phyloP scores from a whole-genome alignment of 2,797 vertebrate genomes.

The Platyrinchus mystaceus region DNA sequence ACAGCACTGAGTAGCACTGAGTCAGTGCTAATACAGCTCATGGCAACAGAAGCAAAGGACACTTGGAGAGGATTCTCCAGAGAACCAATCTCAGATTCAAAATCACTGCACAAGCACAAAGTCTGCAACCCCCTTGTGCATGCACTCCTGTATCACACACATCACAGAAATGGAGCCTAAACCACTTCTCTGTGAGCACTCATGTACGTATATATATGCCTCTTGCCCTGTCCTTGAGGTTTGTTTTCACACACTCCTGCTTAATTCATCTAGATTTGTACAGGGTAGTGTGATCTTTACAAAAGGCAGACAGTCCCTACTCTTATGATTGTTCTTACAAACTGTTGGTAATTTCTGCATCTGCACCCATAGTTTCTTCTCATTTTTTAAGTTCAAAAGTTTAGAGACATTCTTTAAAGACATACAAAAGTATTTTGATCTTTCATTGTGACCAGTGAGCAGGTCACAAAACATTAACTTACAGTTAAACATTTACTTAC shows the following conservation, averaged over 20 bases:
- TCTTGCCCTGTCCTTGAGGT: not conserved
- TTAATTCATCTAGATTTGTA: not conserved
- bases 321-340: not conserved
- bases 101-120: accelerated
- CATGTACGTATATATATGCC: accelerated
- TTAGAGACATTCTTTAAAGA: not conserved
- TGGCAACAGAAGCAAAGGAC: not conserved
- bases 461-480: not conserved
- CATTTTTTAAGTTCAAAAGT: not conserved
- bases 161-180: not conserved
- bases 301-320: not conserved
- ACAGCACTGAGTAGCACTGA: not conserved
- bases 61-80: not conserved
- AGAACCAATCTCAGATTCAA: not conserved
- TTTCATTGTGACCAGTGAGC: not conserved
- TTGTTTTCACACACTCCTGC: not conserved
- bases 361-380: not conserved
- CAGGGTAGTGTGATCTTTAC: not conserved
- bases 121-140: accelerated
- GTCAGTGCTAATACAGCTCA: not conserved
- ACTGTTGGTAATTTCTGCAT: not conserved
- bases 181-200: not conserved
- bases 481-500: not conserved
- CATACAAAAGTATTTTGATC: not conserved
- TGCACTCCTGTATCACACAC: accelerated